A percentile compares a stretch with the other conserved stretches of the same genome.
phyloP scores from a whole-genome alignment of 1,140 invertebrate genomes.

The Dufourea novaeangliae region DNA sequence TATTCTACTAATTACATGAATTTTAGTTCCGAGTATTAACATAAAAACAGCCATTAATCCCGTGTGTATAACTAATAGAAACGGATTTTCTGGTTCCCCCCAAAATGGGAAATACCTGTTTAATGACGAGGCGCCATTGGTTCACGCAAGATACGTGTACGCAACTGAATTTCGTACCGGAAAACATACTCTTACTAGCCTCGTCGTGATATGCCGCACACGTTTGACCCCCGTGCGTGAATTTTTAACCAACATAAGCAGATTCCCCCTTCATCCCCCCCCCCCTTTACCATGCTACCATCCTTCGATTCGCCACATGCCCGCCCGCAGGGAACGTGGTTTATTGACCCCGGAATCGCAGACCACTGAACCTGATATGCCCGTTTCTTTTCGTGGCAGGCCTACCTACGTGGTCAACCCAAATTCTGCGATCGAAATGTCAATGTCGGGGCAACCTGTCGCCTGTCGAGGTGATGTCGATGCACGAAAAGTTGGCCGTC shows the following conservation, averaged over 20 bases:
- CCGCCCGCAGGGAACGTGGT: not conserved
- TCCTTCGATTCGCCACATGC: constrained; percentile 5
- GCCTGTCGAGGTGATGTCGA: not conserved
- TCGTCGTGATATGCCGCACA: constrained; percentile 18
- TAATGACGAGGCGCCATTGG: not conserved
- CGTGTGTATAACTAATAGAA: too few species aligned
- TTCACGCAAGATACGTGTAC: not conserved
- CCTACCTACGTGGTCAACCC: constrained; percentile 5
- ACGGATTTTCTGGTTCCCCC: too few species aligned
- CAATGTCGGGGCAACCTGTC: constrained; percentile 27
- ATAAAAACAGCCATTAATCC: too few species aligned
- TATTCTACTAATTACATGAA: too few species aligned
- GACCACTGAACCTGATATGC: constrained; percentile 8
- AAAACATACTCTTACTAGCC: constrained; percentile 8
- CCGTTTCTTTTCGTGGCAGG: not conserved
- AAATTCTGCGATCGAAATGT: constrained; percentile 37
- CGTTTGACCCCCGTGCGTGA: constrained; percentile 52
- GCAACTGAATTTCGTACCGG: constrained; percentile 11
- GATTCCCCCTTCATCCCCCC: too few species aligned
- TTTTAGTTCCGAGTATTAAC: too few species aligned
- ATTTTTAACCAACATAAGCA: constrained; percentile 42
- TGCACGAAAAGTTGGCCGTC: not conserved
- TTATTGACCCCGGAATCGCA: constrained; percentile 29
- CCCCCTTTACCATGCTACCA: too few species aligned
- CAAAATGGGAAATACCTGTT: too few species aligned